Base-by-base conservation (phyloP, 2,888 invertebrate species). In the Automeris io region DNA sequence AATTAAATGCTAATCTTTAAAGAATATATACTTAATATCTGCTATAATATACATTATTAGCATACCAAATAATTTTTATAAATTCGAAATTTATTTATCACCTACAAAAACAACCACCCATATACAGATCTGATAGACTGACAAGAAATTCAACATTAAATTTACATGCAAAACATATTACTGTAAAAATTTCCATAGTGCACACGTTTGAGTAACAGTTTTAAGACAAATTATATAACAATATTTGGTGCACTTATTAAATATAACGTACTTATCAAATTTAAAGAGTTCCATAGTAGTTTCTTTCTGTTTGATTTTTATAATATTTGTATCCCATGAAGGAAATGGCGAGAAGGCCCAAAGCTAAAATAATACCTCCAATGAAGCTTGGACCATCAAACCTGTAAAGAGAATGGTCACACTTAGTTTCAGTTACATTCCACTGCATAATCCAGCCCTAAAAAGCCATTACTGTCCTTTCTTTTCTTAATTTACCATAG, bases 241-340 rank as follows among this genome's bases (percentile, higher is more conserved):
- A 16, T 24, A 34, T 9, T 34, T 24, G 24, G 18, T 6, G 9
- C 23, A 34, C 33, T 22, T 13, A 7, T 34, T 16, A 34, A 34
- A 16, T 33, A 23, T 34, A 23, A 22, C 2, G 12, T 23, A n/a
- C n/a, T n/a, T n/a, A n/a, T n/a, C n/a, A 23, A 5, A 34, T 23
- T 34, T 22, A 16, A 34, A 23, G 34, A 24, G 34, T 22, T 2
- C 23, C 23, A 16, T 95, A 95, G 77, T 96, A 97, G 79, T 95
- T 95, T 54, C 92, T 90, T 72, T 94, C 95, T 41, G 92, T 92
- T 63, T 93, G 91, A 45, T 94, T 92, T 74, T 92, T 94, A 87
- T 95, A 96, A 76, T 95, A 95, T 70, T 95, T 95, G 86, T 92
- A 93, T 23, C 93, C 93, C 60, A 96, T 92, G 75, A 93, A 91